phyloP scores from a whole-genome alignment of 2,113 vertebrate genomes.

The Spea bombifrons region DNA sequence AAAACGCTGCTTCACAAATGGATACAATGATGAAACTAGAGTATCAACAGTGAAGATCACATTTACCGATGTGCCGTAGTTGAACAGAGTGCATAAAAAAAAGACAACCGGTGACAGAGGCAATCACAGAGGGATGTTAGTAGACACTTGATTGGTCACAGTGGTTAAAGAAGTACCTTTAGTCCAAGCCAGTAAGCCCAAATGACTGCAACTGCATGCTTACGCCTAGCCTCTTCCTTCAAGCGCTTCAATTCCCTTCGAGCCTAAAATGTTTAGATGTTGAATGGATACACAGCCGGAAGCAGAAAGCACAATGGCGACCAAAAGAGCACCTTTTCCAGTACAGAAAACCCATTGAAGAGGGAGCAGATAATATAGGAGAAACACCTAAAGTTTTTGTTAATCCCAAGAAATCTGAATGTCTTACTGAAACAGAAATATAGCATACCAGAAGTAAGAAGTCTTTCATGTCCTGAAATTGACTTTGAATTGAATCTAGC shows the following conservation, averaged over 20 bases:
- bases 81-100: not conserved
- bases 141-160: slow-evolving; percentile 35
- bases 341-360: slow-evolving; percentile 22
- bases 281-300: slow-evolving; percentile 70
- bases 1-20: too few relatives aligned
- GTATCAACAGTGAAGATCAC: too few relatives aligned
- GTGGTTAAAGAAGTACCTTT: slow-evolving; percentile 80
- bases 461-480: too few relatives aligned
- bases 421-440: too few relatives aligned
- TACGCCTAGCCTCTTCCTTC: slow-evolving; percentile 97
- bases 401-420: too few relatives aligned
- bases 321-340: slow-evolving; percentile 56
- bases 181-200: slow-evolving; percentile 99
- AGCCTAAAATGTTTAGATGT: slow-evolving; percentile 85
- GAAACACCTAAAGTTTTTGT: not conserved
- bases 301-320: slow-evolving; percentile 59
- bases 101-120: slow-evolving; percentile 12
- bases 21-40: too few relatives aligned
- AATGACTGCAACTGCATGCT: slow-evolving; percentile 97
- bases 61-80: too few relatives aligned
- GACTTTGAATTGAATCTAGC: too few relatives aligned
- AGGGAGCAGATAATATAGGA: not conserved
- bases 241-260: slow-evolving; percentile 95
- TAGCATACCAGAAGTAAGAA: too few relatives aligned
- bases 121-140: slow-evolving; percentile 22